Base-by-base conservation (phyloP, 2,888 invertebrate species). In the Minunthozetes semirufus region DNA sequence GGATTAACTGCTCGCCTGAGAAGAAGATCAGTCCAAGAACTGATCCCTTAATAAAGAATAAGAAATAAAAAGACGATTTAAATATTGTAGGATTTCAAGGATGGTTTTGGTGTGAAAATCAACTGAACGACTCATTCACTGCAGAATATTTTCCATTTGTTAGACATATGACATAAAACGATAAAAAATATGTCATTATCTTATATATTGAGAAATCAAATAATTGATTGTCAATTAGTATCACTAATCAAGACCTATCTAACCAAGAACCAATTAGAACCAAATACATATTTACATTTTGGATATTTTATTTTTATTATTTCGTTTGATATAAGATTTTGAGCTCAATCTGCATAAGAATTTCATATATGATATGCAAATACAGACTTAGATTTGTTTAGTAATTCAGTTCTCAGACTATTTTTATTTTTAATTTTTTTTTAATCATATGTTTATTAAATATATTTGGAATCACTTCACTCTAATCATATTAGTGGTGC, bases 131-230 rank as follows among this genome's bases (percentile, higher is more conserved):
- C n/a, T 22, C 25, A 56, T 22, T 56, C 22, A 56, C 48, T 48
- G 15, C 3, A 19, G 9, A 6, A 11, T 17, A 19, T 56, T 19
- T 56, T 50, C 59, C 59, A 61, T 61, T 27, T 29, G 29, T 25
- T 29, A 61, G 25, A 61, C 61, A 61, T 61, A 61, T 61, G 61
- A 61, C 61, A 33, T n/a, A n/a, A 50, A n/a, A 56, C 25, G 61
- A 61, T 61, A 27, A 61, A 61, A 61, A 61, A 22, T 61, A 29
- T 27, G 61, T 29, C 29, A 61, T 61, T 61, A 61, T 61, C 61
- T 61, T 4, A 15, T 61, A 56, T 50, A 19, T 17, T 48, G 3
- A 17, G 17, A 17, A 17, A 48, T 48, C 17, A 48, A 11, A 2
- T 48, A 48, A 48, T 48, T 48, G 48, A 48, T 48, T 3, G 48